A percentile compares a stretch with the other conserved stretches of the same genome.
phyloP scores from a whole-genome alignment of 2,113 vertebrate species.

The Prochilodus magdalenae region DNA sequence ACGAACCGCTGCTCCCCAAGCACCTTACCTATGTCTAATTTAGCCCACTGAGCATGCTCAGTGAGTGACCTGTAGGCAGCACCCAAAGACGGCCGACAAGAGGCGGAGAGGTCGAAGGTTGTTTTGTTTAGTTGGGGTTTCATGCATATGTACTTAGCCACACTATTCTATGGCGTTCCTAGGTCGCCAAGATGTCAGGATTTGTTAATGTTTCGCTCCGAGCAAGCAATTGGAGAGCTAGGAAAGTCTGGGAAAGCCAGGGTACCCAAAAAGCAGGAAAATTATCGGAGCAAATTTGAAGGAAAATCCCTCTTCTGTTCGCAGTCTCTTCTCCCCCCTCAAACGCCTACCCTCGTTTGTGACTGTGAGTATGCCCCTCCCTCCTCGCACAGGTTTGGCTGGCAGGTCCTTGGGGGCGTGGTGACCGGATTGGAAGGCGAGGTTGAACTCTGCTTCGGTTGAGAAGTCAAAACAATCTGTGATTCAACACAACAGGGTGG shows the following conservation, averaged over 20 bases:
- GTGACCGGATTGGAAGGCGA: conserved; percentile 89
- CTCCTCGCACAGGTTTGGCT: conserved; percentile 87
- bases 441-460: conserved; percentile 91
- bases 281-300: conserved; percentile 74
- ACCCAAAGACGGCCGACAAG: conserved; percentile 63
- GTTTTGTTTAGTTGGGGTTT: conserved; percentile 59
- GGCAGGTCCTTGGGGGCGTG: conserved; percentile 86
- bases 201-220: conserved; percentile 36
- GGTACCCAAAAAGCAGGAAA: conserved; percentile 65
- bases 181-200: conserved; percentile 14
- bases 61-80: conserved; percentile 78
- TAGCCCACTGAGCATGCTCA: conserved; percentile 81
- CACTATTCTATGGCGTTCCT: conserved; percentile 72
- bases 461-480: conserved; percentile 99
- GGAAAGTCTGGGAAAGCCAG: conserved; percentile 63
- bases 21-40: too few species aligned
- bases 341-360: conserved; percentile 99
- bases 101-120: conserved; percentile 59
- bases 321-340: conserved; percentile 86
- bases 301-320: conserved; percentile 80
- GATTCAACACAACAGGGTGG: conserved; percentile 93
- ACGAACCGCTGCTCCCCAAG: not conserved
- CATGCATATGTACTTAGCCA: conserved; percentile 78
- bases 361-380: conserved; percentile 90
- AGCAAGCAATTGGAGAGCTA: conserved; percentile 65